Evolutionary conservation across 2,797 vertebrate genomes (phyloP).

Genomic region (Lithobates sylvaticus): DNA sequence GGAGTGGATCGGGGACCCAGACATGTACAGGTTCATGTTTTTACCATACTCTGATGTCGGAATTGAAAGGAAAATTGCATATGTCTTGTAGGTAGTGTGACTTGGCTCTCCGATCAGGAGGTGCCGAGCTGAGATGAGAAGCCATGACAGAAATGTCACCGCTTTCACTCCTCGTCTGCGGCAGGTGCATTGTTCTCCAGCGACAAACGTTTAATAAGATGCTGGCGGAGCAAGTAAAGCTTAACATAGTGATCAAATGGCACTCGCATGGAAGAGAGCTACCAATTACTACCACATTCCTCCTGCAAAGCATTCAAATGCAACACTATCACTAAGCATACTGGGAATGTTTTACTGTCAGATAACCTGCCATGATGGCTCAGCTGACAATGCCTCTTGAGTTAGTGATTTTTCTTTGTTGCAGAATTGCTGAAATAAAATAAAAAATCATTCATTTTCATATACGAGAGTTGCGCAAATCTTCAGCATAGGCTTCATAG

Average conservation of each 20-base stretch:
- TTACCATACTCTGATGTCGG: constrained; percentile 71
- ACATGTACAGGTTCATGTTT: constrained; percentile 63
- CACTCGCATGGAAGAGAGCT: constrained; percentile 2
- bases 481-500: background rate
- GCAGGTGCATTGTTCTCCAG: constrained; percentile 54
- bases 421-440: background rate
- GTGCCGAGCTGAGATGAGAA: constrained; percentile 47
- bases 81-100: constrained; percentile 75
- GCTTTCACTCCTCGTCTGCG: constrained; percentile 60
- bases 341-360: constrained; percentile 25
- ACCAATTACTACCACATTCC: background rate
- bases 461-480: background rate
- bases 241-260: constrained; percentile 49
- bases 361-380: constrained; percentile 9
- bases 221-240: constrained; percentile 42
- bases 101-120: constrained; percentile 60
- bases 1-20: constrained; percentile 64
- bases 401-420: background rate
- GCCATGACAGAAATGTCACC: constrained; percentile 56
- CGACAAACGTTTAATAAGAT: constrained; percentile 57
- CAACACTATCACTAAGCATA: background rate
- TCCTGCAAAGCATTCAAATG: constrained; percentile 47
- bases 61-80: constrained; percentile 75
- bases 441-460: background rate
- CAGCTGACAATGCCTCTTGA: constrained; percentile 6